A percentile compares a stretch with the other conserved stretches of the same genome.
phyloP scores from a whole-genome alignment of 2,888 invertebrate genomes.

The Sicus ferrugineus region DNA sequence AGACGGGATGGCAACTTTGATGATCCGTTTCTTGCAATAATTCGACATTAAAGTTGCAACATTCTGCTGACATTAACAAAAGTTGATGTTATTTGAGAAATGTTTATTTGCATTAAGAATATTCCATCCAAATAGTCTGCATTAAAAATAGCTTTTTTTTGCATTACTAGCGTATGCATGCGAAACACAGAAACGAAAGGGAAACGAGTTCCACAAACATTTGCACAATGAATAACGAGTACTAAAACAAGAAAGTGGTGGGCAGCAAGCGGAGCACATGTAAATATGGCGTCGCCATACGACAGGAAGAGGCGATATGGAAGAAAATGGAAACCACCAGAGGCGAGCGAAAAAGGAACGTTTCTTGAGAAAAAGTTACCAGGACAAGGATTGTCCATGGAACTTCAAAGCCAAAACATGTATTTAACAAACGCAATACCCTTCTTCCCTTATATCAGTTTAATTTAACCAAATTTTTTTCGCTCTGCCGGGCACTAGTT shows the following conservation, averaged over 20 bases:
- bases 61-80: not conserved
- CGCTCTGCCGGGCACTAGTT: not conserved
- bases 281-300: constrained; percentile 59
- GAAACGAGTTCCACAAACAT: constrained; percentile 29
- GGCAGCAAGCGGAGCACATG: constrained; percentile 35
- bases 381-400: too few relatives aligned
- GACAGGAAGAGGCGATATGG: constrained; percentile 18
- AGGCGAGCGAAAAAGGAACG: not conserved
- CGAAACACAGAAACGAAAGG: constrained; percentile 20
- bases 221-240: not conserved
- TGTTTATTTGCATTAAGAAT: too few relatives aligned
- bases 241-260: not conserved
- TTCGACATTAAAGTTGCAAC: not conserved
- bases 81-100: not conserved
- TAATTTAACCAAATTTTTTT: not conserved
- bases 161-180: not conserved
- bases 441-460: too few relatives aligned
- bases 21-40: constrained; percentile 4
- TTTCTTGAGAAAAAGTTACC: not conserved
- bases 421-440: too few relatives aligned
- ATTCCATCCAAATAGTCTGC: too few relatives aligned
- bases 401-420: too few relatives aligned
- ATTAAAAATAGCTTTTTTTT: not conserved
- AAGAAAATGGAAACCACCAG: constrained; percentile 21
- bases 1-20: too few relatives aligned